Evolutionary conservation across 2,888 invertebrate species (phyloP).

Genomic region (Eupithecia subumbrata): DNA sequence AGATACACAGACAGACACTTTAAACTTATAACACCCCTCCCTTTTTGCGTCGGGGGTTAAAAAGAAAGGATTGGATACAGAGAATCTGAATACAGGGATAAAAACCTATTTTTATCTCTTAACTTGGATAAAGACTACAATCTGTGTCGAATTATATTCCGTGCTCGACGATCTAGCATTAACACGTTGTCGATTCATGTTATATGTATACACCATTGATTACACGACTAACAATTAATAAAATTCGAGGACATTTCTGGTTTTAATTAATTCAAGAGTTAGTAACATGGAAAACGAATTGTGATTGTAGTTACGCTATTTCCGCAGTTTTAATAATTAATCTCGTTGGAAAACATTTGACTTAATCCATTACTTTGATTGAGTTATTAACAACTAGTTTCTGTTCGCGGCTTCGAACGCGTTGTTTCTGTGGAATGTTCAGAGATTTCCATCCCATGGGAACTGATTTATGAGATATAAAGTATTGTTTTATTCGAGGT

Average conservation of each 20-base stretch:
- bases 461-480: too few relatives aligned
- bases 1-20: too few relatives aligned
- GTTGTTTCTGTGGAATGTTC: too few relatives aligned
- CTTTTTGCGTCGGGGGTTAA: too few relatives aligned
- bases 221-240: slow-evolving; percentile 23
- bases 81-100: neutral
- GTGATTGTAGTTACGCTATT: neutral
- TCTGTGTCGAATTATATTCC: slow-evolving; percentile 27
- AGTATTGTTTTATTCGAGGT: too few relatives aligned
- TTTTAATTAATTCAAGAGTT: neutral
- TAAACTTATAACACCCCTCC: too few relatives aligned
- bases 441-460: too few relatives aligned
- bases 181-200: slow-evolving; percentile 8
- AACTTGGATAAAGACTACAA: neutral
- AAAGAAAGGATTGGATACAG: neutral
- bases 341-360: neutral
- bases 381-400: neutral
- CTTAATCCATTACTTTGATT: neutral
- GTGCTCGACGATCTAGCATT: slow-evolving; percentile 47
- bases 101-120: too few relatives aligned
- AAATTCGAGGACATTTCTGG: slow-evolving; percentile 11
- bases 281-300: slow-evolving; percentile 9
- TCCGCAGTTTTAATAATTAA: neutral
- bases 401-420: too few relatives aligned
- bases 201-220: slow-evolving; percentile 21